phyloP scores from a whole-genome alignment of 1,140 invertebrate species.

The Danaus plexippus region DNA sequence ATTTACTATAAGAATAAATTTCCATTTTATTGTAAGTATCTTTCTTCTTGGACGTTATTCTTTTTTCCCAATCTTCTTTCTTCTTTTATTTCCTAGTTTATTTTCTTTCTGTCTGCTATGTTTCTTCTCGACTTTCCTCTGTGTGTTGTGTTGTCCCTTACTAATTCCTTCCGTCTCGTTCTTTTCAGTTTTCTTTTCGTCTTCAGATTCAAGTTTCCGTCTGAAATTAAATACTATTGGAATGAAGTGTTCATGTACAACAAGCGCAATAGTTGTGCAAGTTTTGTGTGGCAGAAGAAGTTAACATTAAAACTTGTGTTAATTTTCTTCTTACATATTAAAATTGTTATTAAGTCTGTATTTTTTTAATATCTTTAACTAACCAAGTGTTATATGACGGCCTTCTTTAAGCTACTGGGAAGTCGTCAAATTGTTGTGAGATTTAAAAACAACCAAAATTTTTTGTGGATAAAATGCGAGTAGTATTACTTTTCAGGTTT shows the following conservation, averaged over 20 bases:
- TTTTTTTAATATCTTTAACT: too few species aligned
- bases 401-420: too few species aligned
- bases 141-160: conserved; percentile 40
- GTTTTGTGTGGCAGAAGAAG: too few species aligned
- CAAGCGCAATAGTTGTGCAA: neutral
- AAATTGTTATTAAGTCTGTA: too few species aligned
- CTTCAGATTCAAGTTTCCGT: conserved; percentile 41
- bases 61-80: conserved; percentile 27
- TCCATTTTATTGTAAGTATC: conserved; percentile 7
- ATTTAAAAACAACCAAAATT: too few species aligned
- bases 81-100: conserved; percentile 24
- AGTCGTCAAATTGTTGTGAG: too few species aligned
- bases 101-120: conserved; percentile 18
- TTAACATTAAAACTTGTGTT: too few species aligned
- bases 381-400: too few species aligned
- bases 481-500: conserved; percentile 42
- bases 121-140: conserved; percentile 24
- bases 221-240: conserved; percentile 27
- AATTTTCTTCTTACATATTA: too few species aligned
- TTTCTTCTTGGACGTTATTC: conserved; percentile 13
- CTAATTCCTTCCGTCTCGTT: conserved; percentile 30
- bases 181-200: conserved; percentile 18
- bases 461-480: too few species aligned
- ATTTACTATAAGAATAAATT: neutral
- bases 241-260: conserved; percentile 6